Percentiles rank a stretch among this genome's conserved stretches.
Evolutionary conservation across 2,888 invertebrate genomes (phyloP).

Genomic region (Ametastegia equiseti): DNA sequence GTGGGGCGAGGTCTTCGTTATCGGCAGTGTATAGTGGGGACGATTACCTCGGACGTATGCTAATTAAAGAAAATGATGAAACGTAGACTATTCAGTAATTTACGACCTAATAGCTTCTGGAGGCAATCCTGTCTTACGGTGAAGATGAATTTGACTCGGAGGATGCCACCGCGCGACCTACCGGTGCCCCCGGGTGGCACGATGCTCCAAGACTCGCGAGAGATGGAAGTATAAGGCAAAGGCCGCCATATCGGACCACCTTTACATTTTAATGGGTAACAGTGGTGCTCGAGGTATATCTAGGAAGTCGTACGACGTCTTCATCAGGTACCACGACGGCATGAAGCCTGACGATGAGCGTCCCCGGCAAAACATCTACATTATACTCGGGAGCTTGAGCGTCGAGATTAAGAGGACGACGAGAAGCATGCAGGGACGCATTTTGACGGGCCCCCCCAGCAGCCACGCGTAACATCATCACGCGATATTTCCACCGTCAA

Average conservation of each 20-base stretch:
- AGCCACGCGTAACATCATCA: not conserved
- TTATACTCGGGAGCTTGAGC: constrained; percentile 13
- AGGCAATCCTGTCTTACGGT: constrained; percentile 42
- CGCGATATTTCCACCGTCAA: not conserved
- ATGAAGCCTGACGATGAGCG: constrained; percentile 28
- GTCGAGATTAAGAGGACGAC: constrained; percentile 35
- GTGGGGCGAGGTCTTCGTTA: constrained; percentile 1
- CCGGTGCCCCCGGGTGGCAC: constrained; percentile 41
- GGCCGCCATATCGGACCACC: constrained; percentile 47
- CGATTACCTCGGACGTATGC: constrained; percentile 27
- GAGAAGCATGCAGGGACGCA: constrained; percentile 41
- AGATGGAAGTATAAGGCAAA: constrained; percentile 23
- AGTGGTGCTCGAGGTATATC: constrained; percentile 46
- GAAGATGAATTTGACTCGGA: constrained; percentile 39
- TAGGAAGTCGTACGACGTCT: constrained; percentile 39
- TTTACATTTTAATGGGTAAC: constrained; percentile 49
- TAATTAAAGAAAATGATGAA: constrained; percentile 46
- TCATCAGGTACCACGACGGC: not conserved
- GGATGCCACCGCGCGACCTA: constrained; percentile 43
- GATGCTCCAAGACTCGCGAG: constrained; percentile 20
- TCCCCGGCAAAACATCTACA: constrained; percentile 44
- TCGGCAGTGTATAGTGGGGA: not conserved
- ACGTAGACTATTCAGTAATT: constrained; percentile 47
- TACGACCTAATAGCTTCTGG: constrained; percentile 45
- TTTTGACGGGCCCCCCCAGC: constrained; percentile 31